A percentile compares a stretch with the other conserved stretches of the same genome.
These are phyloP conservation scores for Tetragonula clypearis DNA, from an alignment of 1,140 invertebrate species.

Conservation along the genomic window DNA sequence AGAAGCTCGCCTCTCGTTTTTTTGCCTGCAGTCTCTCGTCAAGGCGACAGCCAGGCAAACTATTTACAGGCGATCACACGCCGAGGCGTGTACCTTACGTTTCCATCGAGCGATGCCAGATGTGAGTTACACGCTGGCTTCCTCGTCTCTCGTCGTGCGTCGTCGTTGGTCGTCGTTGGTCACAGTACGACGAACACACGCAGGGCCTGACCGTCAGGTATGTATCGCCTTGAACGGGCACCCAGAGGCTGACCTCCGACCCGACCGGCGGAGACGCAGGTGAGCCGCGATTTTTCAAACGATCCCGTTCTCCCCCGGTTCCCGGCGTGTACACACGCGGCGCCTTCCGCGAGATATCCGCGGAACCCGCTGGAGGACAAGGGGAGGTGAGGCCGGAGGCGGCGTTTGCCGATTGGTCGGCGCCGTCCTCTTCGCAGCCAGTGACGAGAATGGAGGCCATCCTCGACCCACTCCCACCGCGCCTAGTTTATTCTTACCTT, in stretches of 20 bases:
- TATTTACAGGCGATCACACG: constrained; percentile 2
- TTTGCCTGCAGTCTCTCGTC: neutral
- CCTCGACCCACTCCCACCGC: constrained; percentile 71
- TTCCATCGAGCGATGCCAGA: constrained; percentile 27
- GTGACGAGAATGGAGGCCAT: constrained; percentile 74
- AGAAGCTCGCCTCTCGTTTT: constrained; percentile 7
- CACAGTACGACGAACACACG: neutral
- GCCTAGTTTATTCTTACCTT: constrained; percentile 71
- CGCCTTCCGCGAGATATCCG: constrained; percentile 54
- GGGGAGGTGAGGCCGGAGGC: constrained; percentile 67
- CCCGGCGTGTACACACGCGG: constrained; percentile 51
- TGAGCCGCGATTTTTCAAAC: constrained; percentile 70
- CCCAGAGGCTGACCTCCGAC: constrained; percentile 65
- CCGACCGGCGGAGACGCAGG: constrained; percentile 66
- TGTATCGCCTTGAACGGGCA: constrained; percentile 57
- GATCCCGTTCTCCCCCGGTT: constrained; percentile 44
- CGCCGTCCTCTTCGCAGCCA: constrained; percentile 68
- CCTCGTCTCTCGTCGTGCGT: constrained; percentile 41
- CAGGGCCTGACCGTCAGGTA: constrained; percentile 45
- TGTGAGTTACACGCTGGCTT: constrained; percentile 43
- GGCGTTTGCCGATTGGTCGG: constrained; percentile 70
- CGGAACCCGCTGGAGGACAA: constrained; percentile 57
- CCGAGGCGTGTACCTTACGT: constrained; percentile 45
- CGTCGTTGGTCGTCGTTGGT: constrained; percentile 16
- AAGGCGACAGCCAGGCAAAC: constrained; percentile 27